Evolutionary conservation across 2,888 invertebrate species (phyloP), one percentile per base, ranked within the genome.

Genomic region (Caenorhabditis sp.): DNA sequence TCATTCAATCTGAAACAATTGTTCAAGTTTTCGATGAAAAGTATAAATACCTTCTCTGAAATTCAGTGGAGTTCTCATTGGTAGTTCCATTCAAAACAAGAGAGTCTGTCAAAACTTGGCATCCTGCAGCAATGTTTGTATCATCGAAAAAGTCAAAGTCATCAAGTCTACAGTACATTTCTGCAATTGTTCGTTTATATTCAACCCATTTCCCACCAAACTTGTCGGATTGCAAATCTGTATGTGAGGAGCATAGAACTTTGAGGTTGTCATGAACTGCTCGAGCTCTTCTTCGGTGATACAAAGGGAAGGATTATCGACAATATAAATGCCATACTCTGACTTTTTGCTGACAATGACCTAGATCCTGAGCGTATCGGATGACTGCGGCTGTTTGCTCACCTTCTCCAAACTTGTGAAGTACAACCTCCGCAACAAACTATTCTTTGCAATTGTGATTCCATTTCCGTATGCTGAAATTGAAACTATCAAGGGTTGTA

Each of bases 261-360:
- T 65, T 5, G 24, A 32, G 7, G 61, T 65, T 6, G 32, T 45
- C 35, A 65, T 13, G 6, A 71, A 65, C 13, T 20, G 17, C 17
- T 76, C 71, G n/a, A 76, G 48, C 20, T 71, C 63, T 1, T 53
- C 22, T 26, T 76, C 76, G 0, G 59, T 48, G 7, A 76, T 30
- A 43, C 76, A 76, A 15, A 76, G 17, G 5, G 76, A 76, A 13
- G 76, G 76, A 55, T 76, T 76, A 27, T 76, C 71, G 24, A 61
- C 46, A n/a, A 76, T 46, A 45, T 70, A 76, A 17, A 76, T 52
- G 35, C 75, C 63, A 26, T 76, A 63, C 20, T 70, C 70, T 30
- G 75, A 32, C 37, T 58, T 56, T 37, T 56, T 43, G 8, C 37
- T 48, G 9, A 56, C 50, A 22, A 68, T 55, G 15, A 68, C 50